Evolutionary conservation across 1,140 invertebrate genomes (phyloP), one percentile per base, ranked within the genome.

Genomic region (Tetragonula clypearis): DNA sequence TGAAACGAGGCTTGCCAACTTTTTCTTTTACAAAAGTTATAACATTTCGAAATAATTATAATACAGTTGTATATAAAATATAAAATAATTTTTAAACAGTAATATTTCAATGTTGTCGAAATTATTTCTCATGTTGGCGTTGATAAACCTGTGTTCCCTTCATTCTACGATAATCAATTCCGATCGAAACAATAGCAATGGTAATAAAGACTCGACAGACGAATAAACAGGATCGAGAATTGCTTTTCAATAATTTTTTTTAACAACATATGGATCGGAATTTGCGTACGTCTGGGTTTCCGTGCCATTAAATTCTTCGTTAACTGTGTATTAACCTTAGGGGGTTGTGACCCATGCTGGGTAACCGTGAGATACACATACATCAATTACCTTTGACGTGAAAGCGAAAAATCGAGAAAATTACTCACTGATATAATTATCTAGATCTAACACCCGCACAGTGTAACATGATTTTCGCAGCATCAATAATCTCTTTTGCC

Each of bases 401-500:
- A n/a, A 30, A 12, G 23, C 21, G 23, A 14, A 62, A 62, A 23
- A n/a, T 62, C 5, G 5, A 62, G 23, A 0, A n/a, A 62, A 62
- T 4, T 23, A 62, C 14, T n/a, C 60, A 4, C 23, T 62, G 9
- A 12, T 14, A 21, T 14, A 23, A 11, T 62, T 14, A 62, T 71
- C 78, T 58, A 49, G 41, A 41, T 30, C 5, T 41, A 41, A 41
- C 6, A 41, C 6, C 41, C 41, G 9, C 8, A 49, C 41, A 49
- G 41, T 35, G 3, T 35, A 35, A 35, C 2, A 35, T 30, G 30
- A 30, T 97, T 80, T 96, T 95, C 11, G 97, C 95, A 65, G 97
- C 97, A 92, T 97, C 96, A 19, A 98, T 93, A 8, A 98, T 92
- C 94, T 98, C 97, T 92, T 95, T 95, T 3, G 97, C 97, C 87